Evolutionary conservation across 2,888 invertebrate species (phyloP).

Genomic region (Kryphioiulus occultus): DNA sequence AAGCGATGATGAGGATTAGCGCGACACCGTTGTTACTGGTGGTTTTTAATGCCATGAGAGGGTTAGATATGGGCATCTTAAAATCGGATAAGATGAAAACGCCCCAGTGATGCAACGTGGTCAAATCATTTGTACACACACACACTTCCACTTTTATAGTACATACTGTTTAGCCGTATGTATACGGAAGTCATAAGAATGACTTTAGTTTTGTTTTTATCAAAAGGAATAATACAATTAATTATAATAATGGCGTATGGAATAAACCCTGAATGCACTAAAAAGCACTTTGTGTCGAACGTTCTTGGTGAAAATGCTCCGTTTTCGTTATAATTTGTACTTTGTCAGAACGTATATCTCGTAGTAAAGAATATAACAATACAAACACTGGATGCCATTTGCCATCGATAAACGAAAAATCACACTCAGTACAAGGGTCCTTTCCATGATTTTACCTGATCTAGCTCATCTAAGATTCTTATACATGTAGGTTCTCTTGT

Average conservation of each 20-base stretch:
- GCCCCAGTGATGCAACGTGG: not conserved
- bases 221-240: not conserved
- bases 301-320: constrained; percentile 39
- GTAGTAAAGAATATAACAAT: constrained; percentile 32
- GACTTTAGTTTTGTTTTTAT: not conserved
- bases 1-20: not conserved
- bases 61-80: not conserved
- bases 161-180: not conserved
- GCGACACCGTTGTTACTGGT: not conserved
- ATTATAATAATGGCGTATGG: constrained; percentile 33
- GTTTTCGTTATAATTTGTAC: constrained; percentile 37
- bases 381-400: constrained; percentile 33
- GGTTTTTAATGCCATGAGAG: constrained; percentile 24
- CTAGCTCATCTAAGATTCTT: not conserved
- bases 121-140: constrained; percentile 9
- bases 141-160: not conserved
- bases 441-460: not conserved
- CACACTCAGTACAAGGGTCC: not conserved
- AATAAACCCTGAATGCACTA: constrained; percentile 36
- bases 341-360: constrained; percentile 46
- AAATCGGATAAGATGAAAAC: not conserved
- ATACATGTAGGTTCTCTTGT: not conserved
- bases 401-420: not conserved
- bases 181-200: not conserved
- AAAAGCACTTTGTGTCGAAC: constrained; percentile 35